These are phyloP conservation scores for Myiagra hebetior DNA, from an alignment of 2,113 vertebrate genomes.

Conservation along the genomic window DNA sequence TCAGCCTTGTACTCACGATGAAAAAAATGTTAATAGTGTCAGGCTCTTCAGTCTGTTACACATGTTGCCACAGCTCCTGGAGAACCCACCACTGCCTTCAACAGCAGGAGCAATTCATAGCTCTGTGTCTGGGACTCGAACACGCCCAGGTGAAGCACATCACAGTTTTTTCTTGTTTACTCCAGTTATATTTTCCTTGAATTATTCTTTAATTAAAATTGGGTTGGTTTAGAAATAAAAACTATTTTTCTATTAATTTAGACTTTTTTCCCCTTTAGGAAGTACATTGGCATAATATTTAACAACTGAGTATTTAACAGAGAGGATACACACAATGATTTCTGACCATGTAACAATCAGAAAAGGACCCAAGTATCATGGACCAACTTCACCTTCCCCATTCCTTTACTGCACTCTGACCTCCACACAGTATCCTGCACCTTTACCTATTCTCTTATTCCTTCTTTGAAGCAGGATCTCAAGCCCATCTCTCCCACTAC, in stretches of 20 bases:
- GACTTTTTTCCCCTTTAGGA: neutral
- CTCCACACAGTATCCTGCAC: neutral
- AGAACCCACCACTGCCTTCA: neutral
- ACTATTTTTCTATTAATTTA: neutral
- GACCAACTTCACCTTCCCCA: neutral
- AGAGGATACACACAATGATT: neutral
- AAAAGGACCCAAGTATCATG: neutral
- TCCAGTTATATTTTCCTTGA: neutral
- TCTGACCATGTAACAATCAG: neutral
- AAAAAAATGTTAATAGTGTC: neutral
- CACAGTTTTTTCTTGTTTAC: neutral
- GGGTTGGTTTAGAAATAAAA: neutral
- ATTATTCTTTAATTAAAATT: neutral
- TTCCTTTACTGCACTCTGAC: neutral
- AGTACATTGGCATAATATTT: neutral
- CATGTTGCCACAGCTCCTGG: neutral
- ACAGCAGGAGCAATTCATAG: neutral
- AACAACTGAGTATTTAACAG: neutral
- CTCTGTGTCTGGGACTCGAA: neutral
- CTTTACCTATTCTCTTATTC: neutral
- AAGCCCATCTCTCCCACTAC: neutral
- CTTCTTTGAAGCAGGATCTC: neutral
- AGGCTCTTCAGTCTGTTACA: neutral
- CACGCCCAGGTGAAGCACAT: neutral
- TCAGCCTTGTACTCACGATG: neutral